phyloP scores from a whole-genome alignment of 1,140 invertebrate species.

The Diorhabda elongata region DNA sequence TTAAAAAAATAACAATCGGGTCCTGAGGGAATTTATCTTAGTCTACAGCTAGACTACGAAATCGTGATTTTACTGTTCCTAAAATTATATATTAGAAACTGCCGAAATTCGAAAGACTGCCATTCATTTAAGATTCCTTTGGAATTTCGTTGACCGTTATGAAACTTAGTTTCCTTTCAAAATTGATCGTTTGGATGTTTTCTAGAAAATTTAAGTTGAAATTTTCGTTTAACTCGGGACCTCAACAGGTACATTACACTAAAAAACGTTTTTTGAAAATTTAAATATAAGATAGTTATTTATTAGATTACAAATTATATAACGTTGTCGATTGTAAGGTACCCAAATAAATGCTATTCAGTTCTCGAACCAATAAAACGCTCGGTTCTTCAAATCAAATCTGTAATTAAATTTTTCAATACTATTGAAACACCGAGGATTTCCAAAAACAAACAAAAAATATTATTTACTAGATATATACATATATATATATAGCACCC shows the following conservation, averaged over 20 bases:
- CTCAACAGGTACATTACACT: constrained; percentile 40
- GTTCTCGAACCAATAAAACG: constrained; percentile 36
- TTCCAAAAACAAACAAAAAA: neutral
- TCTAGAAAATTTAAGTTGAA: constrained; percentile 28
- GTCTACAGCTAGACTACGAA: constrained; percentile 40
- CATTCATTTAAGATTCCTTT: constrained; percentile 44
- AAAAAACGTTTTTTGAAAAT: constrained; percentile 36
- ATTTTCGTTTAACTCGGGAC: constrained; percentile 37
- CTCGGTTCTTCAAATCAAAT: constrained; percentile 41
- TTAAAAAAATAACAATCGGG: constrained; percentile 21
- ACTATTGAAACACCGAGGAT: neutral
- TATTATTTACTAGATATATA: no score
- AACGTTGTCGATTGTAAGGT: constrained; percentile 43
- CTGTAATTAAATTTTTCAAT: constrained; percentile 31
- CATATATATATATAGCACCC: no score
- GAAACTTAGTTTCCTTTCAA: constrained; percentile 43
- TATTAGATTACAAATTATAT: constrained; percentile 37
- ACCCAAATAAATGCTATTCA: constrained; percentile 32
- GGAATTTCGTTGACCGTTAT: constrained; percentile 30
- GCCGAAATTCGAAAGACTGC: constrained; percentile 49
- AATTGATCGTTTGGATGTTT: constrained; percentile 45
- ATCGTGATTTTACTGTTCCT: constrained; percentile 49
- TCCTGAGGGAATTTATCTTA: constrained; percentile 38
- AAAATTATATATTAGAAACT: constrained; percentile 45
- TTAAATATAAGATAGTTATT: constrained; percentile 39